Conservation (phyloP, 2,797 vertebrate genomes). For the Ispidina picta region DNA sequence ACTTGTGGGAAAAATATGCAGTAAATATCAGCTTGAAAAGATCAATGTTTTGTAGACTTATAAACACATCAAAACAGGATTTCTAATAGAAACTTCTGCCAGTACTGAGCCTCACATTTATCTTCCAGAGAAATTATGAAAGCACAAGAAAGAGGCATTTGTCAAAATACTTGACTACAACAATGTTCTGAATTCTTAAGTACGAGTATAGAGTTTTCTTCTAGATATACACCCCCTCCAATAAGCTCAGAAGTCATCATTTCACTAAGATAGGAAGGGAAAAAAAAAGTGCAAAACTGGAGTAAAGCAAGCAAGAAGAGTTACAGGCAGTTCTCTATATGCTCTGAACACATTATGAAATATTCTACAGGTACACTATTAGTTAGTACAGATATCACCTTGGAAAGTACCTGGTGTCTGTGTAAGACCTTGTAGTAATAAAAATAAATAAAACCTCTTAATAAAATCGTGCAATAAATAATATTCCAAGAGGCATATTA, state of each 20-base stretch:
- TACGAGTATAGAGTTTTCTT: background rate
- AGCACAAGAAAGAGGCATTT: conserved; percentile 6
- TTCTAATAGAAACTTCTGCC: conserved; percentile 9
- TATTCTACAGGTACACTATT: background rate
- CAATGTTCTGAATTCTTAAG: background rate
- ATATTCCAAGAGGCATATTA: background rate
- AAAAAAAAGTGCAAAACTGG: background rate
- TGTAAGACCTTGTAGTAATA: background rate
- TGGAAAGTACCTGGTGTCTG: background rate
- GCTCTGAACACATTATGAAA: background rate
- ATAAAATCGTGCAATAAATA: background rate
- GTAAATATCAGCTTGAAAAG: conserved; percentile 12
- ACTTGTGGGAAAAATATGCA: background rate
- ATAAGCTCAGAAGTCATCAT: background rate
- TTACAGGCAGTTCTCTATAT: background rate
- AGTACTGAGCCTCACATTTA: conserved; percentile 7
- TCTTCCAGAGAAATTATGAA: conserved; percentile 1
- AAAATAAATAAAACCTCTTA: background rate
- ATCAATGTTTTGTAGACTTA: conserved; percentile 9
- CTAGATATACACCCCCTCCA: background rate
- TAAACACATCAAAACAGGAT: background rate
- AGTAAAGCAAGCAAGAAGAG: background rate
- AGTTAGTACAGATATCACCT: background rate
- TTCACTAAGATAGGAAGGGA: background rate
- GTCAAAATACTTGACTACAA: conserved; percentile 5